Percentiles rank a stretch among this genome's conserved stretches.
These are phyloP conservation scores for Halcyon smyrnensis DNA, from an alignment of 2,797 vertebrate genomes.

Conservation along the genomic window DNA sequence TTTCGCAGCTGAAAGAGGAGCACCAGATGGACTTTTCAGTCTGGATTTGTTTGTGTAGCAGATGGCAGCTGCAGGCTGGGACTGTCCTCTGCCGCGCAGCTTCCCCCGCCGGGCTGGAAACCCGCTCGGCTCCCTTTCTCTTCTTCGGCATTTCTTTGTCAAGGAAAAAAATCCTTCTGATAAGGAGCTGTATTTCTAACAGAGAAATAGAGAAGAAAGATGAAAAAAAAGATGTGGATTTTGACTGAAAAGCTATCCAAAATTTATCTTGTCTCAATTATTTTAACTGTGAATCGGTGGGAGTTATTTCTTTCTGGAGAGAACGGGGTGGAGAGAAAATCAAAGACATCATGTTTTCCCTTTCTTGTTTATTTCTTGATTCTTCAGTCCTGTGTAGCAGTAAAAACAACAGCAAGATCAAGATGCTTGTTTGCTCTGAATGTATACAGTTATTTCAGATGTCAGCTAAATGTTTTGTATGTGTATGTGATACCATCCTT, in stretches of 20 bases:
- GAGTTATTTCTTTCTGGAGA: background rate
- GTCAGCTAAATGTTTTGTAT: slow-evolving; percentile 67
- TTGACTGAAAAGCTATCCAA: background rate
- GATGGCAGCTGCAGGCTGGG: background rate
- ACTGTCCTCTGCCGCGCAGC: slow-evolving; percentile 44
- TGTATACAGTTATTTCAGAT: slow-evolving; percentile 67
- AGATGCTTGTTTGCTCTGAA: slow-evolving; percentile 69
- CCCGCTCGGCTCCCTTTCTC: background rate
- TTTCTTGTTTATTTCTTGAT: slow-evolving; percentile 5
- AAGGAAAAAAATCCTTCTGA: background rate
- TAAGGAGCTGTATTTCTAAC: background rate
- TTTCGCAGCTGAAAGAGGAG: background rate
- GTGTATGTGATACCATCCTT: slow-evolving; percentile 60
- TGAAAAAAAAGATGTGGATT: background rate
- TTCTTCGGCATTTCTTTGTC: background rate
- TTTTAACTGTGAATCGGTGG: slow-evolving; percentile 10
- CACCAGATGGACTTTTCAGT: background rate
- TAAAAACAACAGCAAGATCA: slow-evolving; percentile 34
- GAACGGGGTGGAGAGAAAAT: background rate
- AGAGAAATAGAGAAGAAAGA: background rate
- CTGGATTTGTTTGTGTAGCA: slow-evolving; percentile 2
- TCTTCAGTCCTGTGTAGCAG: slow-evolving; percentile 17
- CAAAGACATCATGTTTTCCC: background rate
- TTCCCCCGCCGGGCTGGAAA: background rate
- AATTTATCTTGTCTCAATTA: background rate